Percentiles rank a stretch among this genome's conserved stretches.
These are phyloP conservation scores for Styela plicata DNA, from an alignment of 23 tunicate genomes.

Conservation along the genomic window DNA sequence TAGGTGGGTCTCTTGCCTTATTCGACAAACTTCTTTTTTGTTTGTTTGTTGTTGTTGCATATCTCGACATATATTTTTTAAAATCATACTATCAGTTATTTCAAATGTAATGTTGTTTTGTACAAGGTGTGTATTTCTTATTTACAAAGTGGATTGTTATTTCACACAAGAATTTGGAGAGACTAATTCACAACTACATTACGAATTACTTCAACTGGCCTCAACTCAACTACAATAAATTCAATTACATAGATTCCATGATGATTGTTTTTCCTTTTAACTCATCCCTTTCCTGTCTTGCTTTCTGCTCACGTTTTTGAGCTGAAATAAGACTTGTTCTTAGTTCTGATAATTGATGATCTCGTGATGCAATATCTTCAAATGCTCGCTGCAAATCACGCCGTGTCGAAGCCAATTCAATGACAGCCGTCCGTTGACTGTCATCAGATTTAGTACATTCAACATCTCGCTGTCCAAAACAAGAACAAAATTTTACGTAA, in stretches of 20 bases:
- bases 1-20: no score
- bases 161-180: no score
- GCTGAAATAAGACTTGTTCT: slow-evolving; percentile 36
- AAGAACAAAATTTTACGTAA: not conserved
- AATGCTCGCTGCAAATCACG: slow-evolving; percentile 13
- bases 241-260: slow-evolving; percentile 89
- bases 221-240: no score
- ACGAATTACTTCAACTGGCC: no score
- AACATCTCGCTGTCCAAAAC: not conserved
- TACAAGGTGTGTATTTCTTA: no score
- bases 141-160: no score
- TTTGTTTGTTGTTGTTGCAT: no score
- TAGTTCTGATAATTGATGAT: slow-evolving; percentile 49
- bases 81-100: no score
- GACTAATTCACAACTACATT: no score
- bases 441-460: not conserved
- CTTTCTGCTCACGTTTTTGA: slow-evolving; percentile 54
- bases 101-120: no score
- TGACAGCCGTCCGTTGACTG: not conserved
- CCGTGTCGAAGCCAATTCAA: not conserved
- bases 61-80: no score
- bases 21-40: no score
- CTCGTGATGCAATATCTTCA: slow-evolving; percentile 31
- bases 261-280: slow-evolving; percentile 79
- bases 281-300: slow-evolving; percentile 78